phyloP scores from a whole-genome alignment of 2,797 vertebrate species.

The Mormyrus proboscirostris region DNA sequence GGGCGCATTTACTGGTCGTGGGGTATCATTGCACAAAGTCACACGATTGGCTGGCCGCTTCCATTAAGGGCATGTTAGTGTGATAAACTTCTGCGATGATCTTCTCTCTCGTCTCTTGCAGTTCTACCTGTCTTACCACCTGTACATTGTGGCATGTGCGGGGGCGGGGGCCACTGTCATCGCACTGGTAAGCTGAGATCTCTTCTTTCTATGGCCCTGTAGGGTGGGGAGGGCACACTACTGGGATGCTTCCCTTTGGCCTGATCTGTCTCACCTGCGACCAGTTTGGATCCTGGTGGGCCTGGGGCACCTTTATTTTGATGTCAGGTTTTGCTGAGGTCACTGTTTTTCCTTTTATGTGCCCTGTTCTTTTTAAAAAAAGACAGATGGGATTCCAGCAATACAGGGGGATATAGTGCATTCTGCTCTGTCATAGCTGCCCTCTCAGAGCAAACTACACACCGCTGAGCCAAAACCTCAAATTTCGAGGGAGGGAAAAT shows the following conservation, averaged over 20 bases:
- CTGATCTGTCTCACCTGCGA: neutral
- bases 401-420: neutral
- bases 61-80: neutral
- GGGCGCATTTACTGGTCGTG: neutral
- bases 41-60: neutral
- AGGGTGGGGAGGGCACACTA: neutral
- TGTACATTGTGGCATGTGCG: conserved; percentile 94
- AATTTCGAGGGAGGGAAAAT: neutral
- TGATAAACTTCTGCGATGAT: neutral
- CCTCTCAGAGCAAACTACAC: neutral
- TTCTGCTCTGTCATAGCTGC: neutral
- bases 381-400: neutral
- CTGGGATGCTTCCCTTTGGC: neutral
- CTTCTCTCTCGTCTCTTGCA: conserved; percentile 47
- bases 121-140: conserved; percentile 98
- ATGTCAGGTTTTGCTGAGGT: neutral
- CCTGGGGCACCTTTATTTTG: neutral
- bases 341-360: neutral
- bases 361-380: neutral
- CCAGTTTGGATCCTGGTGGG: neutral
- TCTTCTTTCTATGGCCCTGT: neutral
- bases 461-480: neutral
- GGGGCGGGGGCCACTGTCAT: conserved; percentile 94
- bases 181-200: conserved; percentile 78
- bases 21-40: neutral